These are phyloP conservation scores for Microtus montanus DNA, from an alignment of 2,113 vertebrate genomes.

Conservation along the genomic window DNA sequence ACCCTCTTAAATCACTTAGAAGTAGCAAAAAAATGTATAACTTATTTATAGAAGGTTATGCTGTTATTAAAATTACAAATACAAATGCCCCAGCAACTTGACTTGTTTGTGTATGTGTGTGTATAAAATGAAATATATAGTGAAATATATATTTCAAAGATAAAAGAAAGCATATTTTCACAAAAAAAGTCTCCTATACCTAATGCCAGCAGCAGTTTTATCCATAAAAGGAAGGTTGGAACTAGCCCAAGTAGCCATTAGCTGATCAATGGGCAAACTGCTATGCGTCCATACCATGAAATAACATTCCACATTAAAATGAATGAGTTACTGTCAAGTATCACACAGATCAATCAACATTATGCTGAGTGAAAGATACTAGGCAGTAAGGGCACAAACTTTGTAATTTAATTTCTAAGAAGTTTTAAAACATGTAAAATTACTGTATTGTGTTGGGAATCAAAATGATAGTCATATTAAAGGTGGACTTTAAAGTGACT, in stretches of 20 bases:
- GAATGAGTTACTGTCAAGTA: not conserved
- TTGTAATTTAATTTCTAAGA: not conserved
- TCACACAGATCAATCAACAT: not conserved
- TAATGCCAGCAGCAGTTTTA: not conserved
- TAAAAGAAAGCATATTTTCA: not conserved
- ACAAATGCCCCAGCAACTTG: not conserved
- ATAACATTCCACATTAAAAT: not conserved
- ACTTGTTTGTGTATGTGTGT: not conserved
- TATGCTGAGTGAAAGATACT: not conserved
- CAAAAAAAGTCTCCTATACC: not conserved
- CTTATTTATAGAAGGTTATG: not conserved
- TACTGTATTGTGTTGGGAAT: not conserved
- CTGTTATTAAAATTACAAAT: not conserved
- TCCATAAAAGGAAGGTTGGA: not conserved
- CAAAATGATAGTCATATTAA: not conserved
- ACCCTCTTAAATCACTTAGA: not conserved
- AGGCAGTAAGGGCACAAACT: not conserved
- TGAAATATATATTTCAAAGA: not conserved
- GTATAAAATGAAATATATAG: not conserved
- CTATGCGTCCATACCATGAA: not conserved
- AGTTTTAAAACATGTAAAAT: not conserved
- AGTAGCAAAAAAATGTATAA: not conserved
- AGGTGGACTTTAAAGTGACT: not conserved
- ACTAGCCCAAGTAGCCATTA: not conserved
- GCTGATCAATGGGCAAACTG: not conserved